These are phyloP conservation scores for Ernsta delagoae DNA, from an alignment of 2,888 invertebrate genomes.

Conservation along the genomic window DNA sequence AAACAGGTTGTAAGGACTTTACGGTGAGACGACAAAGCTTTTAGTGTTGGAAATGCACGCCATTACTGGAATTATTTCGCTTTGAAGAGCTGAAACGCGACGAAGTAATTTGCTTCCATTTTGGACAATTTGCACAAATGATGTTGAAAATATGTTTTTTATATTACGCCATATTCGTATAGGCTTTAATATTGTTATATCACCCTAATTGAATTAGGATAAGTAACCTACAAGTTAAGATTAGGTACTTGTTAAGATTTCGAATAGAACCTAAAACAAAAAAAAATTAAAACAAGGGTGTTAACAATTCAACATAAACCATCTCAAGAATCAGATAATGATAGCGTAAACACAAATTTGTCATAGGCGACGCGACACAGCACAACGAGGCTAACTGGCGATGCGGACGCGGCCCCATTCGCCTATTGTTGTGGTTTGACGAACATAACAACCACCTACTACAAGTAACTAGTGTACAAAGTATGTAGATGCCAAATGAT, in stretches of 20 bases:
- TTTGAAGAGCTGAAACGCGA: conserved; percentile 21
- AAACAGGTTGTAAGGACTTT: conserved; percentile 8
- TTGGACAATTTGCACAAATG: conserved; percentile 2
- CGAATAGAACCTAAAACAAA: not conserved
- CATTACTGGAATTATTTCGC: conserved; percentile 28
- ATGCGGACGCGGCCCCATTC: conserved; percentile 27
- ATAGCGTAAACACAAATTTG: conserved; percentile 13
- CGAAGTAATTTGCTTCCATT: conserved; percentile 28
- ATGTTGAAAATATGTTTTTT: not conserved
- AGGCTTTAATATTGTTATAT: too few species aligned
- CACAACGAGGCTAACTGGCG: conserved; percentile 29
- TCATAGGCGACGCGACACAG: conserved; percentile 7
- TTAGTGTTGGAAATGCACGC: conserved; percentile 24
- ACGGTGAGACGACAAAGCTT: conserved; percentile 7
- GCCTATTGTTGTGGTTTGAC: conserved; percentile 30
- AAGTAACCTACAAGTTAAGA: too few species aligned
- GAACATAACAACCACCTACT: conserved; percentile 1
- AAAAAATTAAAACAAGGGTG: too few species aligned
- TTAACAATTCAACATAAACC: not conserved
- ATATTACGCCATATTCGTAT: not conserved
- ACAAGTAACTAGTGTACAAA: too few species aligned
- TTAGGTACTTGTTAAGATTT: too few species aligned
- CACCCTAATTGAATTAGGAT: too few species aligned
- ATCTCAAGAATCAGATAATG: not conserved
- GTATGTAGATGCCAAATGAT: too few species aligned